Percentiles rank a stretch among this genome's conserved stretches.
phyloP scores from a whole-genome alignment of 2,888 invertebrate genomes.

The Apodemia zela region DNA sequence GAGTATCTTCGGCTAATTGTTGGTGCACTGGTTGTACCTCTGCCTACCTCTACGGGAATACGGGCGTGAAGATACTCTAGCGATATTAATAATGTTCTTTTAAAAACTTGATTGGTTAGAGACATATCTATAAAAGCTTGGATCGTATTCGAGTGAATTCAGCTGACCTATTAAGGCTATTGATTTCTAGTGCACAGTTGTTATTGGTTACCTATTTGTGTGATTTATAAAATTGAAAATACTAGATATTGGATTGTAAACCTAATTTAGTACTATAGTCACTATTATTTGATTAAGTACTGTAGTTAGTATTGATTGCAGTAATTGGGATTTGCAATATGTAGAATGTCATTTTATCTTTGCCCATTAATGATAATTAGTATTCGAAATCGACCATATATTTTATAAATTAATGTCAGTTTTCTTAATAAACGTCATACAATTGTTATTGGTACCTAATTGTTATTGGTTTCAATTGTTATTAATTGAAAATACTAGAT shows the following conservation, averaged over 20 bases:
- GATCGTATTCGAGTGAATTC: slow-evolving; percentile 1
- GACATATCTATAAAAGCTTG: slow-evolving; percentile 9
- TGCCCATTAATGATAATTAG: too few relatives aligned
- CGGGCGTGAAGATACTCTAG: too few relatives aligned
- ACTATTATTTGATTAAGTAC: background rate
- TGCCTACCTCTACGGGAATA: too few relatives aligned
- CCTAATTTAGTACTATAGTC: background rate
- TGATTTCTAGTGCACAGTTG: slow-evolving; percentile 4
- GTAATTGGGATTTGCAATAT: too few relatives aligned
- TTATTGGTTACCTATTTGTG: slow-evolving; percentile 3
- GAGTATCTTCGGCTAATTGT: too few relatives aligned
- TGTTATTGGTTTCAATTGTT: background rate
- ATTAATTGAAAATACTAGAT: background rate
- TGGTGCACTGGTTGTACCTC: too few relatives aligned
- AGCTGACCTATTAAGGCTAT: slow-evolving; percentile 9
- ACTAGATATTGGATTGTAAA: background rate
- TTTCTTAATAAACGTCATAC: too few relatives aligned
- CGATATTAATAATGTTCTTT: background rate
- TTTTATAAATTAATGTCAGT: too few relatives aligned
- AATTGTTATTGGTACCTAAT: background rate
- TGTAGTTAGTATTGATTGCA: background rate
- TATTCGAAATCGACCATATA: too few relatives aligned
- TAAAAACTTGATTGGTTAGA: background rate
- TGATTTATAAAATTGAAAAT: slow-evolving; percentile 9
- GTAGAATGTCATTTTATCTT: too few relatives aligned